Evolutionary conservation across 2,888 invertebrate genomes (phyloP), one percentile per base, ranked within the genome.

Genomic region (Beris morrisii): DNA sequence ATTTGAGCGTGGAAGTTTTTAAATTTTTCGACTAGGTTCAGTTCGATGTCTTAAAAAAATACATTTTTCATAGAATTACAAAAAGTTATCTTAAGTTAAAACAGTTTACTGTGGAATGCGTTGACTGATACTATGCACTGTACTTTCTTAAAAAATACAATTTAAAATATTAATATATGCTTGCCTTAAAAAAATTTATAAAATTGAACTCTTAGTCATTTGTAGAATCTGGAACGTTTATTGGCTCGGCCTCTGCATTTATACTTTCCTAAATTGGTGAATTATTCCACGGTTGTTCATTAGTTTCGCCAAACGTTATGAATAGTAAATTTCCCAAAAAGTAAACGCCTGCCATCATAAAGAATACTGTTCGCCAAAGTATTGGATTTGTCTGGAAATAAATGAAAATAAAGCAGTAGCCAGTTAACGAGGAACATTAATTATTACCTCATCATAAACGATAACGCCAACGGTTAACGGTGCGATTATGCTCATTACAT

Each of bases 221-320:
- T 22, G 22, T 22, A 22, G 22, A 22, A 22, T 38, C 38, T 38
- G 38, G 38, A 22, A 61, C 61, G 38, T 38, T 43, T 12, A 61
- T 50, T 9, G 61, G 61, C 31, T 61, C 61, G 4, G 38, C 61
- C 9, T 12, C 52, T 4, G 61, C 50, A 38, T 61, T 61, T 32
- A 61, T 61, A 22, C 61, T 61, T 15, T 61, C 61, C 32, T 43
- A 61, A 5, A 61, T 13, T 50, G 61, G 61, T 13, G 84, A 84
- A 70, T 86, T 84, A 72, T 91, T 90, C 92, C 92, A 92, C 4
- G 83, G 75, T 75, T 92, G 92, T 1, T 84, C 81, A 68, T 85
- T 83, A 6, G 86, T 86, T 58, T 86, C 86, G 31, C 88, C 87
- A 74, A 89, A 91, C 11, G 88, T 75, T 2, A 90, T 74, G 76